These are phyloP conservation scores for Brachionus plicatilis DNA, from an alignment of 1,140 invertebrate species.

Conservation along the genomic window DNA sequence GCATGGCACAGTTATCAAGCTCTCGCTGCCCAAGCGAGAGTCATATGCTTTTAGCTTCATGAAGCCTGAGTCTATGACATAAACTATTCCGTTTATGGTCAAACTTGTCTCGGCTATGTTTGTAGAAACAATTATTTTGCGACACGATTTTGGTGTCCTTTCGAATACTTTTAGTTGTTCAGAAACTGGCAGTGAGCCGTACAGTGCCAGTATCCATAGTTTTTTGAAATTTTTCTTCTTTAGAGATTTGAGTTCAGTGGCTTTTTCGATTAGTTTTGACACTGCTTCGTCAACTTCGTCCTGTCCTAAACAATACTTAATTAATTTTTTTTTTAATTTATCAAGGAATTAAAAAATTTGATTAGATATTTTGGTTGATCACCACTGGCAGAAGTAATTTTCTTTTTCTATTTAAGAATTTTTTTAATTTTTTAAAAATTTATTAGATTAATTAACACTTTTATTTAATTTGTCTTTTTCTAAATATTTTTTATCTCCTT, in stretches of 20 bases:
- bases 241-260: conserved; percentile 41
- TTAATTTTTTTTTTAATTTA: not conserved
- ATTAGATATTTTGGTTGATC: too few species aligned
- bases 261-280: conserved; percentile 57
- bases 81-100: conserved; percentile 80
- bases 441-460: too few species aligned
- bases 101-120: conserved; percentile 97
- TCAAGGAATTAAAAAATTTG: too few species aligned
- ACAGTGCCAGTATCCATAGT: conserved; percentile 79
- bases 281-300: conserved; percentile 78
- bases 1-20: conserved; percentile 73
- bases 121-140: conserved; percentile 90
- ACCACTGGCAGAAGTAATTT: too few species aligned
- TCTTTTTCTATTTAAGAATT: too few species aligned
- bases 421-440: too few species aligned
- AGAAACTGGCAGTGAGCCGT: conserved; percentile 74
- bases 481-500: too few species aligned
- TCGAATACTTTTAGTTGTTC: conserved; percentile 80
- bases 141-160: conserved; percentile 63
- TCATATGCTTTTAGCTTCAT: conserved; percentile 91
- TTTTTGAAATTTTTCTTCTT: conserved; percentile 53
- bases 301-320: conserved; percentile 61
- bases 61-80: conserved; percentile 89
- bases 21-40: conserved; percentile 69
- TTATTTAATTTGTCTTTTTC: too few species aligned